Evolutionary conservation across 1,140 invertebrate genomes (phyloP).

Genomic region (Drosophila burlai): DNA sequence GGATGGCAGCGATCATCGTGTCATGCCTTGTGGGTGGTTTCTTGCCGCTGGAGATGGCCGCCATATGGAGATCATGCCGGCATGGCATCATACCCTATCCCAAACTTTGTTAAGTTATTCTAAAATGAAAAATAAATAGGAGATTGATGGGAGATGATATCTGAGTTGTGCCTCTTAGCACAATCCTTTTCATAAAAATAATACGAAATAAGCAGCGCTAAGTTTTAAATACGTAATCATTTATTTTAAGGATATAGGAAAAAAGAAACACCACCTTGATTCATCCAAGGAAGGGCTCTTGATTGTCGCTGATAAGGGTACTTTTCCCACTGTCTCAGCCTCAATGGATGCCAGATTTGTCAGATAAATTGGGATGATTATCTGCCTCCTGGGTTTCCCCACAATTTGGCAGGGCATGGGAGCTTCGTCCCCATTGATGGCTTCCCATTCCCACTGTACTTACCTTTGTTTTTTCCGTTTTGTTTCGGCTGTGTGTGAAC

Average conservation of each 20-base stretch:
- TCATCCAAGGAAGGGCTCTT: too few species aligned
- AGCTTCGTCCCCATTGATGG: constrained; percentile 38
- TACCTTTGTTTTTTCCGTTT: constrained; percentile 31
- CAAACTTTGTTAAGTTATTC: neutral
- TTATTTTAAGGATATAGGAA: neutral
- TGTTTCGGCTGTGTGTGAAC: constrained; percentile 61
- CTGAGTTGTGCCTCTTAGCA: neutral
- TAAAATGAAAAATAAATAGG: neutral
- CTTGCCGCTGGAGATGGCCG: constrained; percentile 15
- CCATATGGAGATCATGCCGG: neutral
- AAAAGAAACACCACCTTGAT: neutral
- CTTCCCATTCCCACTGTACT: constrained; percentile 6
- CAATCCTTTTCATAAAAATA: neutral
- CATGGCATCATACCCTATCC: neutral
- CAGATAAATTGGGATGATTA: constrained; percentile 11
- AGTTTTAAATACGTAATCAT: neutral
- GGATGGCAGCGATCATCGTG: constrained; percentile 40
- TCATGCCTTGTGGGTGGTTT: constrained; percentile 48
- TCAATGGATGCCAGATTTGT: neutral
- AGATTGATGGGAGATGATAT: neutral
- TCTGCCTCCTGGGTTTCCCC: neutral
- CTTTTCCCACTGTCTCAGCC: too few species aligned
- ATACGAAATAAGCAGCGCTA: neutral
- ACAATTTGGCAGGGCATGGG: constrained; percentile 37
- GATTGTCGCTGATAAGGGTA: neutral